phyloP scores from a whole-genome alignment of 2,797 vertebrate species.

The Microtus californicus region DNA sequence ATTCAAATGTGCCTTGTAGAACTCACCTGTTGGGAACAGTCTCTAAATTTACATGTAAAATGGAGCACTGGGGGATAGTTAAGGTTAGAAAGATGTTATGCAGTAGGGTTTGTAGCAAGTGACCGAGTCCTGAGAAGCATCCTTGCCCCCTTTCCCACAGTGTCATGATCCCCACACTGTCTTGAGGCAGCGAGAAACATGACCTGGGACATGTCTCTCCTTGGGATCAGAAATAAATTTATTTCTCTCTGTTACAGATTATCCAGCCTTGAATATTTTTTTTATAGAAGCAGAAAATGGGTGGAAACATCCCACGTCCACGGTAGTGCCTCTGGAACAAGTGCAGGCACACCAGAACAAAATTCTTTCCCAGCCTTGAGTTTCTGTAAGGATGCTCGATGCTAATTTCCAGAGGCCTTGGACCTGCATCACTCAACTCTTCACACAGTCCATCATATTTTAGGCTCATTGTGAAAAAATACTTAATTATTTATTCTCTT shows the following conservation, averaged over 20 bases:
- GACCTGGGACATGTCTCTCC: not conserved
- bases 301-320: rapidly evolving
- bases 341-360: not conserved
- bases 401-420: not conserved
- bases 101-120: not conserved
- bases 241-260: not conserved
- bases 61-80: not conserved
- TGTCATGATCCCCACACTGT: not conserved
- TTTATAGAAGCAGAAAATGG: not conserved
- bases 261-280: not conserved
- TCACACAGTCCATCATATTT: not conserved
- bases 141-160: too few species aligned
- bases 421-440: rapidly evolving
- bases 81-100: not conserved
- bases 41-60: not conserved
- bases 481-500: not conserved
- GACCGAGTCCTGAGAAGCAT: not conserved
- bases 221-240: not conserved
- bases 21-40: not conserved
- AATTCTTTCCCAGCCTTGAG: not conserved
- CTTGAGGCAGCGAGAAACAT: not conserved
- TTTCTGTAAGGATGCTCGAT: not conserved
- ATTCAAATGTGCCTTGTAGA: not conserved
- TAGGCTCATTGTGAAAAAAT: not conserved
- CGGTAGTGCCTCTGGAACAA: not conserved